These are phyloP conservation scores for Pseudorasbora parva DNA, from an alignment of 2,113 vertebrate genomes.

Conservation along the genomic window DNA sequence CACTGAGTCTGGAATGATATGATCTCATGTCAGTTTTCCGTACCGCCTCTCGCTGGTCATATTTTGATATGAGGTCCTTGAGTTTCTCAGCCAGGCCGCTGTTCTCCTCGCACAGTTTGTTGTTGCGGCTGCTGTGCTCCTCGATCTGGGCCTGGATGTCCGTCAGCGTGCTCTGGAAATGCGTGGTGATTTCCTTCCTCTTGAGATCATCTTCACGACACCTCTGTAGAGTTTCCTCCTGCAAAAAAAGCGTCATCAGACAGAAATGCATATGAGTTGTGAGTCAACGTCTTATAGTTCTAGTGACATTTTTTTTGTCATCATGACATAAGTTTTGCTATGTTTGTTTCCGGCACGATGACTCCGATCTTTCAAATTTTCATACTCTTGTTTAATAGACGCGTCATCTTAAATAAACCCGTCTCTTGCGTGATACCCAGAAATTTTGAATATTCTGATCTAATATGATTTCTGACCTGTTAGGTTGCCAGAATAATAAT, in stretches of 20 bases:
- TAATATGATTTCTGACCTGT: too few species aligned
- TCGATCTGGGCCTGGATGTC: conserved; percentile 98
- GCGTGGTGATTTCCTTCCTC: conserved; percentile 96
- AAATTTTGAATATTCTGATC: too few species aligned
- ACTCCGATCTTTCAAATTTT: too few species aligned
- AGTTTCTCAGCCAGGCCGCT: conserved; percentile 92
- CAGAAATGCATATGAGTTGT: neutral
- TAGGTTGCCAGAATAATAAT: too few species aligned
- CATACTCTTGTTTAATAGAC: too few species aligned
- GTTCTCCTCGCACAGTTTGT: conserved; percentile 96
- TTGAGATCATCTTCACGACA: conserved; percentile 97
- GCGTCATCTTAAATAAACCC: too few species aligned
- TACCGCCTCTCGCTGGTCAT: conserved; percentile 95
- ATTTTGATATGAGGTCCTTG: conserved; percentile 94
- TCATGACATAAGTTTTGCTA: neutral
- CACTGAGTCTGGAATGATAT: neutral
- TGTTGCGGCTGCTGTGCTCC: conserved; percentile 94
- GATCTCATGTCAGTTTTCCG: conserved; percentile 52
- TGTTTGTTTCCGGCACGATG: too few species aligned
- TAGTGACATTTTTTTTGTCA: neutral
- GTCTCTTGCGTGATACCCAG: too few species aligned
- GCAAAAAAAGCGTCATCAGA: neutral
- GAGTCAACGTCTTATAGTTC: neutral
- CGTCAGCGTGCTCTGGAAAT: conserved; percentile 93
- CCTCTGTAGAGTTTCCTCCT: conserved; percentile 96